A percentile compares a stretch with the other conserved stretches of the same genome.
Conservation (phyloP, 2,888 invertebrate genomes). For the Plutella xylostella region DNA sequence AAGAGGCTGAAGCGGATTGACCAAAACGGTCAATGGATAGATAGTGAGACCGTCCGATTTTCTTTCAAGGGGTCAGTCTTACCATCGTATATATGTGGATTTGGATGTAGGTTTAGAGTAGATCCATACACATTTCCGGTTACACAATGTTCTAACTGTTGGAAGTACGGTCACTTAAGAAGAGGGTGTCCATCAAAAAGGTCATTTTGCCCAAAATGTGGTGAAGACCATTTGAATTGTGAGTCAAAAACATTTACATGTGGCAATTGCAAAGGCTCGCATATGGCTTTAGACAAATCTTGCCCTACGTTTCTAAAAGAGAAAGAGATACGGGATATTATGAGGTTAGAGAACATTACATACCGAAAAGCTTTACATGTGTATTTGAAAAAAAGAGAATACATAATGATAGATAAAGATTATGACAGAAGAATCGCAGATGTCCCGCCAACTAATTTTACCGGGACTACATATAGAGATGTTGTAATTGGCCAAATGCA, state of each 20-base stretch:
- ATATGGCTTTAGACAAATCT: constrained; percentile 17
- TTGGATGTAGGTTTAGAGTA: background rate
- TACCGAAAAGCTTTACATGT: constrained; percentile 13
- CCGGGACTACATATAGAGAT: too few species aligned
- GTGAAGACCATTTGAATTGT: constrained; percentile 16
- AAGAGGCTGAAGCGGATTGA: constrained; percentile 10
- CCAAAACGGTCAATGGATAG: background rate
- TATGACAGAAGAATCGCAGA: too few species aligned
- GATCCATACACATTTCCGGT: constrained; percentile 16
- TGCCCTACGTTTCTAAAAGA: constrained; percentile 19
- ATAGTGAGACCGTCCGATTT: background rate
- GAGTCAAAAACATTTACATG: constrained; percentile 14
- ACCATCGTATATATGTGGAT: background rate
- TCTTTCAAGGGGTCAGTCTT: background rate
- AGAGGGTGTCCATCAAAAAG: background rate
- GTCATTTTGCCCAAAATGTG: background rate
- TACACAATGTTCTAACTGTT: constrained; percentile 19
- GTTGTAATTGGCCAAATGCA: too few species aligned
- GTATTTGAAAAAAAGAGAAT: too few species aligned
- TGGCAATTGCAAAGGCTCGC: constrained; percentile 17
- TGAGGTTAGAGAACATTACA: constrained; percentile 17
- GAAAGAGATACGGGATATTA: constrained; percentile 13
- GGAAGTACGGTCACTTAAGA: constrained; percentile 14
- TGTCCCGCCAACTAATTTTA: too few species aligned
- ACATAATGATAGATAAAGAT: too few species aligned